Conservation (phyloP, 2,888 invertebrate species). For the Hydroisotoma schaefferi region DNA sequence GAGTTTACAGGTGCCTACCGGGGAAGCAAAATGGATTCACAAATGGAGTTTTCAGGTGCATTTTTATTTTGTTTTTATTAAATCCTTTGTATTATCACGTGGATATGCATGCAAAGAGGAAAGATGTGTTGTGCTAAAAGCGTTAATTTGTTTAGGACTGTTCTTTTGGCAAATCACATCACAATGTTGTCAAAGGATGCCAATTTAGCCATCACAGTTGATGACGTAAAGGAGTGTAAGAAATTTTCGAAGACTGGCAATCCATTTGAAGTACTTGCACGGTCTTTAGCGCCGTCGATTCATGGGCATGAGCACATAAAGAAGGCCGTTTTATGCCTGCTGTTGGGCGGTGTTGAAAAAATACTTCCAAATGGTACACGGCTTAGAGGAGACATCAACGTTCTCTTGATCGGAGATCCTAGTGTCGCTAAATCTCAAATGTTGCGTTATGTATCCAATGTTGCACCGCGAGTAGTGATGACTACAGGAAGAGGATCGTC, state of each 20-base stretch:
- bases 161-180: slow-evolving; percentile 90
- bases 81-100: background rate
- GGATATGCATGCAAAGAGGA: too few species aligned
- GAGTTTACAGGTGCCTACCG: slow-evolving; percentile 90
- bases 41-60: slow-evolving; percentile 68
- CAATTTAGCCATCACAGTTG: slow-evolving; percentile 53
- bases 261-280: slow-evolving; percentile 83
- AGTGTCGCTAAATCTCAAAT: slow-evolving; percentile 98
- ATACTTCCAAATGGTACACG: slow-evolving; percentile 85
- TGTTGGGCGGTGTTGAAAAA: slow-evolving; percentile 95
- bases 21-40: slow-evolving; percentile 90
- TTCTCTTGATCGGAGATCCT: slow-evolving; percentile 95
- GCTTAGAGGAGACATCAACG: slow-evolving; percentile 84
- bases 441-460: slow-evolving; percentile 85
- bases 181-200: slow-evolving; percentile 83
- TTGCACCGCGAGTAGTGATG: slow-evolving; percentile 92
- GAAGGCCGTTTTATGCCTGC: slow-evolving; percentile 87
- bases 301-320: slow-evolving; percentile 96
- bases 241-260: slow-evolving; percentile 62
- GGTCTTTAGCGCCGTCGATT: slow-evolving; percentile 95
- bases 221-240: slow-evolving; percentile 87
- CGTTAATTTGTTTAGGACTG: too few species aligned
- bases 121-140: too few species aligned
- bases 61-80: background rate
- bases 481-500: slow-evolving; percentile 98